Base-by-base conservation (phyloP, 1,140 invertebrate species). In the Drosophila pandora region DNA sequence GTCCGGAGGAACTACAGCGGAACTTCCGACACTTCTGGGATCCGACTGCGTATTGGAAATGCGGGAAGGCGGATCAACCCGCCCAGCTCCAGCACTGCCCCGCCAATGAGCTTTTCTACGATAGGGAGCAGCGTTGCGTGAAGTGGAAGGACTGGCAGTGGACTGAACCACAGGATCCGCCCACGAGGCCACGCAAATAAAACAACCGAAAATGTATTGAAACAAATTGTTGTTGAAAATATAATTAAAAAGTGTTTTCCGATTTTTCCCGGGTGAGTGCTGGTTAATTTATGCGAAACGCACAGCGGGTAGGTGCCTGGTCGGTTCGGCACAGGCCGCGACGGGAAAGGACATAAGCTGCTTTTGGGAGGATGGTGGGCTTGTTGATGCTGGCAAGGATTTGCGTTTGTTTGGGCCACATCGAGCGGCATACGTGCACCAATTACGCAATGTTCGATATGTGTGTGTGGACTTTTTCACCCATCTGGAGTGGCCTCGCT, bases 221-320 rank as follows among this genome's bases (percentile, higher is more conserved):
- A 73, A 72, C 63, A 76, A 76, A 76, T 76, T 76, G 62, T 76
- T 55, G 62, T 76, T 56, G 63, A 76, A 76, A 76, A 76, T 76
- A 76, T 76, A 76, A 76, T 76, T 76, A 76, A 76, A 76, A 76
- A 53, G 50, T 56, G 52, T 43, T 76, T 76, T 76, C 45, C 52
- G 57, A 61, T 67, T 67, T 64, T 64, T 43, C 37, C 58, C 37
- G 53, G 52, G 13, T 49, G 70, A 62, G 69, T 55, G 68, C 49
- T 45, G 72, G 47, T 47, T 76, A 68, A 76, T 76, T 76, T 76
- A 76, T 76, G 62, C 63, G 48, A 22, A 47, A 47, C 8, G 43
- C 21, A 22, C 17, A 22, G 17, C 17, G 43, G 13, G n/a, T 28
- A 23, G 34, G 9, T n/a, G 22, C 30, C 13, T 23, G 23, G 8